Percentiles rank a stretch among this genome's conserved stretches.
Evolutionary conservation across 1,140 invertebrate genomes (phyloP).

Genomic region (Dryas iulia): DNA sequence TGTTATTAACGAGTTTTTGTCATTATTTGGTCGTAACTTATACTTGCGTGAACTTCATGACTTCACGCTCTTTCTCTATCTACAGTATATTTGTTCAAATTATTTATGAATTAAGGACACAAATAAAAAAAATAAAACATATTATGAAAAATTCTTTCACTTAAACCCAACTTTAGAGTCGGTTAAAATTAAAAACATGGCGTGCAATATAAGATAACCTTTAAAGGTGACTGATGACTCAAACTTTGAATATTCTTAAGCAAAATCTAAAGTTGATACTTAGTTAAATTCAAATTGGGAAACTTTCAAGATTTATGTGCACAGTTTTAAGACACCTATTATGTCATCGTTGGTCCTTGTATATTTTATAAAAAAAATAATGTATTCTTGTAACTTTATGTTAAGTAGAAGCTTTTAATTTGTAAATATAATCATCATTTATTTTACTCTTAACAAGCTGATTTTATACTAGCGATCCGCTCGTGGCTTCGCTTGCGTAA

Average conservation of each 20-base stretch:
- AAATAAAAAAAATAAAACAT: too few species aligned
- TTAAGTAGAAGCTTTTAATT: too few species aligned
- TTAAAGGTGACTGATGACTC: slow-evolving; percentile 18
- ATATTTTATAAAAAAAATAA: slow-evolving; percentile 26
- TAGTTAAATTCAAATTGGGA: slow-evolving; percentile 73
- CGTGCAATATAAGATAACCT: slow-evolving; percentile 5
- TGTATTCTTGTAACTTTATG: too few species aligned
- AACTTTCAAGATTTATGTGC: slow-evolving; percentile 70
- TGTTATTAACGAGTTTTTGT: too few species aligned
- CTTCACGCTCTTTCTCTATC: too few species aligned
- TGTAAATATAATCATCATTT: neutral
- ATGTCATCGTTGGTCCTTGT: slow-evolving; percentile 53
- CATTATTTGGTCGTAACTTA: too few species aligned
- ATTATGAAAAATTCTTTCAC: too few species aligned
- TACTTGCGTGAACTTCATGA: too few species aligned
- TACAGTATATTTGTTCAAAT: too few species aligned
- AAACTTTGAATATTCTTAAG: slow-evolving; percentile 46
- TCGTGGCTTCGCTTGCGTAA: too few species aligned
- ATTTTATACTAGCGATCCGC: too few species aligned
- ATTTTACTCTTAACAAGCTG: neutral
- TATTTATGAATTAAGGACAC: too few species aligned
- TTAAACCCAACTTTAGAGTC: neutral
- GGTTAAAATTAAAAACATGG: neutral
- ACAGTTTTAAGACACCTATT: slow-evolving; percentile 66
- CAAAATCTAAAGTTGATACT: slow-evolving; percentile 62